These are phyloP conservation scores for Ianthella basta DNA, from an alignment of 37 sponge, comb jelly and placozoan genomes.

Conservation along the genomic window DNA sequence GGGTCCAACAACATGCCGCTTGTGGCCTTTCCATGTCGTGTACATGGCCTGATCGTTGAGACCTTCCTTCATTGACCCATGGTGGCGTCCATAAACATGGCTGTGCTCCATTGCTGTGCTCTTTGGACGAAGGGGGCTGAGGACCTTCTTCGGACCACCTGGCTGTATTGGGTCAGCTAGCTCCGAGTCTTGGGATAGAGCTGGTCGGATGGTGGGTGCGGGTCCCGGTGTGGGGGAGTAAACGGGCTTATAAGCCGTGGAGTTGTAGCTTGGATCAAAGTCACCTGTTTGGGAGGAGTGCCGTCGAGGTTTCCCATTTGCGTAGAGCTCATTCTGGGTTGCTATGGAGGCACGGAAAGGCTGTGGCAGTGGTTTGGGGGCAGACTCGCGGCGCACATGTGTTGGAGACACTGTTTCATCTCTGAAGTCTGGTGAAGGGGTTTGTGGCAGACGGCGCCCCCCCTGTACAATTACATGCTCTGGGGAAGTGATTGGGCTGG, in stretches of 20 bases:
- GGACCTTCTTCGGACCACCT: background rate
- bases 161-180: background rate
- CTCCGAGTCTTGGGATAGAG: background rate
- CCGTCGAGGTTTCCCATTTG: background rate
- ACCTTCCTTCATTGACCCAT: background rate
- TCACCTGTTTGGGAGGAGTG: background rate
- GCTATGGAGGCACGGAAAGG: conserved; percentile 54
- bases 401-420: background rate
- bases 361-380: conserved; percentile 70
- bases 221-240: background rate
- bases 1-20: conserved; percentile 11
- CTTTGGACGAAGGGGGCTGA: background rate
- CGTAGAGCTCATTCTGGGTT: background rate
- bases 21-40: conserved; percentile 33
- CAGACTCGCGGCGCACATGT: conserved; percentile 55
- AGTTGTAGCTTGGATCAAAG: background rate
- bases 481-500: conserved; percentile 30
- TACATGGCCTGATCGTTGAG: background rate
- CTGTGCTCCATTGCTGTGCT: background rate
- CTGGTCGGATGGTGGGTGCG: background rate
- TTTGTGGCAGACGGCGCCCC: background rate
- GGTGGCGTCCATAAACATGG: background rate
- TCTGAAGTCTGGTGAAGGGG: background rate
- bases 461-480: background rate
- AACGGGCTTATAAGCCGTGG: background rate